Percentiles rank a stretch among this genome's conserved stretches.
These are phyloP conservation scores for Dendrocincla tyrannina DNA, from an alignment of 2,797 vertebrate species.

Conservation along the genomic window DNA sequence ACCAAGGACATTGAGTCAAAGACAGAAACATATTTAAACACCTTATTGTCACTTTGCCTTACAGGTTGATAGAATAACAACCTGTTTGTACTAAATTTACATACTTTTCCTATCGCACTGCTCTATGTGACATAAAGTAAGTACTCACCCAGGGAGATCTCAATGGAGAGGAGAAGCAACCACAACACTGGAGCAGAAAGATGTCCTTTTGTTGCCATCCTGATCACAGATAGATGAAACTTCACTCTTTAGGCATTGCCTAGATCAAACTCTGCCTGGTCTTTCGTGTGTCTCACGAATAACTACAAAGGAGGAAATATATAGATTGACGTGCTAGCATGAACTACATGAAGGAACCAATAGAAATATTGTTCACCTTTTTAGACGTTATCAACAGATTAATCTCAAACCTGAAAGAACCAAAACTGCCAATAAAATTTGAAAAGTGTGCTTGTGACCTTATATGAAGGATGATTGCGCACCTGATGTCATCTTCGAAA, in stretches of 20 bases:
- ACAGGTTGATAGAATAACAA: background rate
- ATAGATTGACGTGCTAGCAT: background rate
- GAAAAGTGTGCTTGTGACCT: slow-evolving; percentile 19
- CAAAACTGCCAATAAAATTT: slow-evolving; percentile 49
- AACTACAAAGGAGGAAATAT: slow-evolving; percentile 38
- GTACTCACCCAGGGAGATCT: slow-evolving; percentile 16
- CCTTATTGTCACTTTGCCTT: background rate
- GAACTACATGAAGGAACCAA: slow-evolving; percentile 21
- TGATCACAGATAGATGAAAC: background rate
- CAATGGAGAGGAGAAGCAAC: background rate
- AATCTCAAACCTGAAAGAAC: slow-evolving; percentile 44
- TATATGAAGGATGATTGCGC: slow-evolving; percentile 7
- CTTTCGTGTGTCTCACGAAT: background rate
- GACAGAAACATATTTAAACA: background rate
- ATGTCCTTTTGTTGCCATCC: background rate
- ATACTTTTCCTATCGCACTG: background rate
- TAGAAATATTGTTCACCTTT: slow-evolving; percentile 60
- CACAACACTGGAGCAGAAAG: background rate
- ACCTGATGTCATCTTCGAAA: background rate
- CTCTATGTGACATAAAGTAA: background rate
- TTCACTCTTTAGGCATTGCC: background rate
- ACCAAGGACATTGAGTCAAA: background rate
- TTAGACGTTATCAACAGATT: slow-evolving; percentile 37
- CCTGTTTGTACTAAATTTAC: background rate
- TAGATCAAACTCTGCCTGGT: background rate